Evolutionary conservation across 1,140 invertebrate genomes (phyloP), one percentile per base, ranked within the genome.

Genomic region (Melipona quadrifasciata): DNA sequence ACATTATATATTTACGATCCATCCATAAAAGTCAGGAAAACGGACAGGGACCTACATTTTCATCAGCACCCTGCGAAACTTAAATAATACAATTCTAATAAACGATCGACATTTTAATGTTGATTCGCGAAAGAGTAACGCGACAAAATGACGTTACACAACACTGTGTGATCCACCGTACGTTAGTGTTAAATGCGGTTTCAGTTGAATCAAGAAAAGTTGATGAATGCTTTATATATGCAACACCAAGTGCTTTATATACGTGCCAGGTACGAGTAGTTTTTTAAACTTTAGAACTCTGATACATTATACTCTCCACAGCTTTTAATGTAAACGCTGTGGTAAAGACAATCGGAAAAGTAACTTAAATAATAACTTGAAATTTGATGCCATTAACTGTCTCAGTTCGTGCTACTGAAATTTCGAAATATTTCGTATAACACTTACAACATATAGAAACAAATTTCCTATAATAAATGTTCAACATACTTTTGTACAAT

Each of bases 211-310:
- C 73, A 64, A 24, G n/a, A 70, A 55, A 77, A 47, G 19, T 82
- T 82, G 64, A 77, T 77, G 51, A 76, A 67, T 76, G 81, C 51
- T 55, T 82, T 68, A 68, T 19, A 21, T 21, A 72, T 55, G 31
- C 24, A 71, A 72, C 57, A 81, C 57, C 27, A n/a, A n/a, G n/a
- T 76, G 81, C 51, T 55, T 82, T 68, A 68, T 19, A 21, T 21
- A 72, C 53, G 47, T 57, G 17, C 31, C 39, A 81, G 27, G 27
- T 27, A 72, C 16, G 80, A 74, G 34, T 21, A 24, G 16, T 24
- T n/a, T n/a, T n/a, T n/a, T n/a, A 14, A 47, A 39, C 3, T 34
- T 31, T 21, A 58, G 12, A 0, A 21, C 55, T n/a, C n/a, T n/a
- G 17, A 31, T 47, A 51, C 58, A 61, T 58, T 80, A 51, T n/a